phyloP scores from a whole-genome alignment of 30 jellyfish, hydroid and myxozoan genomes.

The Aurelia aurita complex sp. Pacific region DNA sequence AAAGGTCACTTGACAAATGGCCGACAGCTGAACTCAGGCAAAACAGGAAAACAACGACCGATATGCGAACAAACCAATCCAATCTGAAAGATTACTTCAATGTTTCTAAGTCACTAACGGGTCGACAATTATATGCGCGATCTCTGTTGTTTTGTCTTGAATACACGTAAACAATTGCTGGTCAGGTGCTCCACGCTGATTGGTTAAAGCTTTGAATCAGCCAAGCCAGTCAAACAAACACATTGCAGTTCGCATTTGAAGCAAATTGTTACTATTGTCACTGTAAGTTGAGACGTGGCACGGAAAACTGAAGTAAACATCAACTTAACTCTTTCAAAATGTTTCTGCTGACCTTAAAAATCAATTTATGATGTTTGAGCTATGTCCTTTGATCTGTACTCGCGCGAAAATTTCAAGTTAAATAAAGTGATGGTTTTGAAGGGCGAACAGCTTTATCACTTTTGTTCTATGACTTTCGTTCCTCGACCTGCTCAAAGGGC shows the following conservation, averaged over 20 bases:
- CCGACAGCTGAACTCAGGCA: not conserved
- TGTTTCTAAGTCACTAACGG: conserved; percentile 85
- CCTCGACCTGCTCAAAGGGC: conserved; percentile 37
- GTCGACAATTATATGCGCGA: conserved; percentile 63
- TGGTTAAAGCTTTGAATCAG: conserved; percentile 72
- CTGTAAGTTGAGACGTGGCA: conserved; percentile 12
- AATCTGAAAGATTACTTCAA: conserved; percentile 71
- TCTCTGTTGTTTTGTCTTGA: conserved; percentile 61
- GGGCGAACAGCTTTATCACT: conserved; percentile 3
- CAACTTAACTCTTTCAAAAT: not conserved
- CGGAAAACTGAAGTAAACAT: not conserved
- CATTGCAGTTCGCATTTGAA: conserved; percentile 4
- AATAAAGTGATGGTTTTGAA: too few species aligned
- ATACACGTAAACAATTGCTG: conserved; percentile 52
- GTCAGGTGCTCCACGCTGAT: conserved; percentile 78
- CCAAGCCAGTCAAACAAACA: conserved; percentile 75
- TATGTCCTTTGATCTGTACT: conserved; percentile 25
- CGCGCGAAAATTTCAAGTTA: not conserved
- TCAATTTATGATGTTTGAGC: not conserved
- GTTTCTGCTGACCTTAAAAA: not conserved
- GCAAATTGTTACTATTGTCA: conserved; percentile 72
- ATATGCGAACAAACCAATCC: conserved; percentile 12
- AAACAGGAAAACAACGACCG: not conserved
- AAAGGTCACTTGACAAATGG: conserved; percentile 1
- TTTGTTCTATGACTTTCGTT: conserved; percentile 45